Evolutionary conservation across 1,140 invertebrate species (phyloP), one percentile per base, ranked within the genome.

Genomic region (Drosophila chauvacae): DNA sequence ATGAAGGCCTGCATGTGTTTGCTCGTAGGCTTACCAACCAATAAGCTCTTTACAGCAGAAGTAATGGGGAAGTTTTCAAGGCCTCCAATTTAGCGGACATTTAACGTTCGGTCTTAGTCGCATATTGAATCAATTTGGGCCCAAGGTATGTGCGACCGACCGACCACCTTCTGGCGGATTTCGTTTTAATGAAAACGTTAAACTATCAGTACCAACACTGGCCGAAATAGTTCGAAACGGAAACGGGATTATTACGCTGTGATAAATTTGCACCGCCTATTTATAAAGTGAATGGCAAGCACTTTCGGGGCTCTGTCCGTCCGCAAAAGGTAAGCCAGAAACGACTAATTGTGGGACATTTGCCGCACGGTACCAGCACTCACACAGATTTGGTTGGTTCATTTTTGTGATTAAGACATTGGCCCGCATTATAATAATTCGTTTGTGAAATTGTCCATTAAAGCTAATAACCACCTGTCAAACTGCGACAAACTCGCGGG

Each of bases 61-160:
- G 80, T 78, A 65, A 86, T 78, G 65, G 74, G 79, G 79, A 82
- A 87, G 75, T 64, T 85, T 78, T 86, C 64, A 85, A 82, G 82
- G 82, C 51, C 66, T 20, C 39, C 51, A 48, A 61, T 62, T 62
- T 74, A 45, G 44, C 45, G 51, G 59, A 42, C 80, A 61, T 51
- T 77, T 71, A 71, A 81, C 79, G 61, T 57, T 57, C 66, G 33
- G 44, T 45, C 61, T 48, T 73, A 47, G 47, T 71, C 16, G 44
- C 45, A 66, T 47, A 58, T 51, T 58, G 35, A 61, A 51, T 68
- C 30, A 51, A 69, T 44, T 73, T 58, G 82, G 45, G 50, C 37
- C 28, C 61, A 48, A 79, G 59, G 48, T 79, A 56, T 62, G 18
- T 35, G 45, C 35, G 45, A 42, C 35, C 57, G 47, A 39, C 33